Conservation (phyloP, 1,140 invertebrate species). For the Papilio glaucus region DNA sequence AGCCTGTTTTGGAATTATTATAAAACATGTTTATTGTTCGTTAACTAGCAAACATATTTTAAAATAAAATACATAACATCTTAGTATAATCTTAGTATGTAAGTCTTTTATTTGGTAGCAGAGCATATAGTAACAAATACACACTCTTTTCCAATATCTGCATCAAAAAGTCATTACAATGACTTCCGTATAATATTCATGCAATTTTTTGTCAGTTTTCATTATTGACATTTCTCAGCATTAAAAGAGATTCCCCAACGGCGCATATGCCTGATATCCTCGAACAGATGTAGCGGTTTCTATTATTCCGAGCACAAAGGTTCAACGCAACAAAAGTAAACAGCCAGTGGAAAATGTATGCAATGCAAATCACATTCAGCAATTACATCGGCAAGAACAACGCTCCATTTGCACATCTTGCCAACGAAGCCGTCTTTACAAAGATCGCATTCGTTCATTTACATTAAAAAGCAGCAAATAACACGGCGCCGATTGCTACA, state of each 20-base stretch:
- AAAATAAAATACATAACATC: not conserved
- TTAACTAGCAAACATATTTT: not conserved
- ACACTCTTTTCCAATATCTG: not conserved
- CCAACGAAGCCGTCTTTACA: conserved; percentile 20
- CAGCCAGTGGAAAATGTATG: conserved; percentile 24
- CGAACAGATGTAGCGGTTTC: conserved; percentile 2
- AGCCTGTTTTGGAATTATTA: not conserved
- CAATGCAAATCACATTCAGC: conserved; percentile 22
- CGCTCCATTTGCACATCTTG: conserved; percentile 27
- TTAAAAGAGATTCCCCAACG: conserved; percentile 6
- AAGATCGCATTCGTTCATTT: conserved; percentile 37
- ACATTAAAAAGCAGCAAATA: conserved; percentile 50
- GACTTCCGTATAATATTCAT: not conserved
- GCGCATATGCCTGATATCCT: conserved; percentile 17
- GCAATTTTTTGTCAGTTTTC: not conserved
- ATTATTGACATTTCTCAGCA: not conserved
- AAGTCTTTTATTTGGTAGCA: too few relatives aligned
- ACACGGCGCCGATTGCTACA: conserved; percentile 50
- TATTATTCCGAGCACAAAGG: conserved; percentile 22
- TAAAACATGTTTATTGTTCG: not conserved
- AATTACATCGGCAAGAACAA: conserved; percentile 27
- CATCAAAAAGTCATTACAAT: not conserved
- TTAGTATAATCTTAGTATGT: not conserved
- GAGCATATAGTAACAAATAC: not conserved
- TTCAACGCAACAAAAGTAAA: conserved; percentile 26